Base-by-base conservation (phyloP, 2,797 vertebrate species). In the Salarias fasciatus region DNA sequence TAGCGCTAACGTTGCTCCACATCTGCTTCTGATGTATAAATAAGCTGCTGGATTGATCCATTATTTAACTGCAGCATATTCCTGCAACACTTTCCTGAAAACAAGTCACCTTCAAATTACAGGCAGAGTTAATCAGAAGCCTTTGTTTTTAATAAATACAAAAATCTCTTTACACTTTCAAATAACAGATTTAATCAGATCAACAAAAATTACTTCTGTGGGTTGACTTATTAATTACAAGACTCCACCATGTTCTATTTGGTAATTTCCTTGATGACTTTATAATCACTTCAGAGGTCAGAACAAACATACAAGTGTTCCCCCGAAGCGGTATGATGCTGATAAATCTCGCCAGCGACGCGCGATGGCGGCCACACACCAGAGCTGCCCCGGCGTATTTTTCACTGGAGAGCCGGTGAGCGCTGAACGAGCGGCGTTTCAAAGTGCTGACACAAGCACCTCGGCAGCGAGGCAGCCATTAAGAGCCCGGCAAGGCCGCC, bases 401-500 rank as follows among this genome's bases (percentile, higher is more conserved):
- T 85, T 82, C 77, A 82, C 85, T 82, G 18, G 18, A 41, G 59
- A 46, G 64, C 36, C 36, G 51, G 44, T 55, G 51, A 57, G 63
- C 41, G 35, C 62, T 70, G 82, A 83, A 75, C 47, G 75, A 84
- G 72, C 69, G 79, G 63, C 78, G 77, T 87, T 87, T 75, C 67
- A 87, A 88, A 89, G 1, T 84, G 89, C 89, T 90, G 91, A 90
- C 87, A 89, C 82, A 87, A 81, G 87, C 86, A 55, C 64, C 79
- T 80, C 75, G 13, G 78, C 77, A 60, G 83, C 15, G 52, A 75
- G 76, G 80, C 77, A 80, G 80, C 87, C 88, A 89, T 90, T 89
- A 90, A 4, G 11, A 79, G 80, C 60, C 83, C 88, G 88, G 84
- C 89, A 82, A 68, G 51, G 68, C 78, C 53, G 57, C 64, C 35